A percentile compares a stretch with the other conserved stretches of the same genome.
Conservation (phyloP, 1,140 invertebrate species). For the Hyposmocoma kahamanoa region DNA sequence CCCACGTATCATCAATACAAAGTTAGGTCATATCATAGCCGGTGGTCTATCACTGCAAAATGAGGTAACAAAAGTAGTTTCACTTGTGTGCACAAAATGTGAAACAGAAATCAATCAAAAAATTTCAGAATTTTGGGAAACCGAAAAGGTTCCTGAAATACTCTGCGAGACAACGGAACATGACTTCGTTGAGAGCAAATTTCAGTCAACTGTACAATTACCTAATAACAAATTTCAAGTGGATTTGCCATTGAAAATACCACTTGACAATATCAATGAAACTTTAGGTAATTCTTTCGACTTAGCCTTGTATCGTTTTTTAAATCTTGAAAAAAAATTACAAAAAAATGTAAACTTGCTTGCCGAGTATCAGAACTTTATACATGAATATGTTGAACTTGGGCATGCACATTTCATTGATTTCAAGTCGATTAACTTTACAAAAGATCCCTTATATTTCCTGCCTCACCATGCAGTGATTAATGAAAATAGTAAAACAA, state of each 20-base stretch:
- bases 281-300: neutral
- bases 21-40: neutral
- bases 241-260: neutral
- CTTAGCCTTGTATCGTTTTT: no score
- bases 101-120: neutral
- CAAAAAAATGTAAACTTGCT: no score
- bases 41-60: neutral
- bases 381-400: conserved; percentile 27
- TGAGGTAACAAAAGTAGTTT: neutral
- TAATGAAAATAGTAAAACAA: conserved; percentile 23
- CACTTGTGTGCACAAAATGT: neutral
- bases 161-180: neutral
- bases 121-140: neutral
- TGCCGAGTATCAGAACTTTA: conserved; percentile 27
- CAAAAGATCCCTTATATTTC: conserved; percentile 12
- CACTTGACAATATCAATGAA: neutral
- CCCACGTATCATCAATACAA: neutral
- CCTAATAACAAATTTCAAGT: neutral
- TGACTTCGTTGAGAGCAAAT: neutral
- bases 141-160: neutral
- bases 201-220: neutral
- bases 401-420: conserved; percentile 27
- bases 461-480: conserved; percentile 35
- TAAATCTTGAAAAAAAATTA: no score
- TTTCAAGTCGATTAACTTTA: neutral